Evolutionary conservation across 2,797 vertebrate genomes (phyloP), one percentile per base, ranked within the genome.

Genomic region (Varecia variegata): DNA sequence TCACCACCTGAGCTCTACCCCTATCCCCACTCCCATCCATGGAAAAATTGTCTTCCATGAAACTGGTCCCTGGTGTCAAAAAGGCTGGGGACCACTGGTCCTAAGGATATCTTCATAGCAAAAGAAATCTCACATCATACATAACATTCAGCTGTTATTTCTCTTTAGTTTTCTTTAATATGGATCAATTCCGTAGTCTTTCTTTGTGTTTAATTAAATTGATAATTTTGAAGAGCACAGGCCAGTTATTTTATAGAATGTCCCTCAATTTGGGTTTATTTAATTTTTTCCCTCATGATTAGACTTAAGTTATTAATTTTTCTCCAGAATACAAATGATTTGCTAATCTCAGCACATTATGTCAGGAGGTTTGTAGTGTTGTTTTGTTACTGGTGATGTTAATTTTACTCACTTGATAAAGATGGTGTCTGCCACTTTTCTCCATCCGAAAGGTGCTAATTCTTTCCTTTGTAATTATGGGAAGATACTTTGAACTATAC

Each of bases 91-190:
- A 58, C 56, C 11, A 4, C 56, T 58, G 56, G 56, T 58, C 56
- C 56, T 58, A 27, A 58, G 10, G 50, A n/a, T 81, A 70, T 60
- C 62, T 86, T 90, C 35, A 45, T 84, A 93, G 35, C 62, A 81
- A 81, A 88, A 80, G 21, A 80, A 93, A 77, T 77, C 12, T 3
- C 27, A n/a, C 56, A 58, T 71, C 5, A n/a, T 67, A 11, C 21
- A 67, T 80, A n/a, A 21, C 15, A 17, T 94, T 83, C 15, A 52
- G 9, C 74, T 85, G 40, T 58, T 50, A 11, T 43, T 25, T 56
- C 38, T 93, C 23, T 95, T 38, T 82, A 21, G 32, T 81, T 90
- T 94, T 83, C n/a, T 79, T 79, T 84, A 58, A 85, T 40, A 50
- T 52, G 14, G 27, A 23, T 77, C 56, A 45, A 0, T 90, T 80